phyloP scores from a whole-genome alignment of 2,113 vertebrate species.

The Lagenorhynchus albirostris region DNA sequence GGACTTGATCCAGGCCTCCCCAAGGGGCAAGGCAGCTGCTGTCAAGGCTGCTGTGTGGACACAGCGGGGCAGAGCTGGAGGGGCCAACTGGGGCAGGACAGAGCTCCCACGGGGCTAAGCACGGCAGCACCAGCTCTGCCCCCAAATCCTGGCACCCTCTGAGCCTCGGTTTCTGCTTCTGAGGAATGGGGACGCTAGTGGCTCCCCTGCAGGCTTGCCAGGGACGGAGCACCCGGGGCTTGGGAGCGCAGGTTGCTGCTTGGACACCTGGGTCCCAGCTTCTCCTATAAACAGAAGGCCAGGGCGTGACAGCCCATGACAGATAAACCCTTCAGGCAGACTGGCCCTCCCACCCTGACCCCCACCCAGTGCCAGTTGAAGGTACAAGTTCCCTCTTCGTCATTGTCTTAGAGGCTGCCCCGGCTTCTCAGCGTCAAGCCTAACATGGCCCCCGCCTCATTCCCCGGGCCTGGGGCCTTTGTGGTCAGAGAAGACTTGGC shows the following conservation, averaged over 20 bases:
- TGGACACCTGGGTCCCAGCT: not conserved
- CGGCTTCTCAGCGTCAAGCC: not conserved
- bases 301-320: not conserved
- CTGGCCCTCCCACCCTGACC: not conserved
- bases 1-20: not conserved
- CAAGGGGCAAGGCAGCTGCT: not conserved
- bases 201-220: fast-evolving
- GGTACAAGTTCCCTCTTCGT: not conserved
- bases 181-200: not conserved
- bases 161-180: not conserved
- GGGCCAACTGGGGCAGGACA: not conserved
- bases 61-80: not conserved
- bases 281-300: not conserved
- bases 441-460: no score
- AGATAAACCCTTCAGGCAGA: not conserved
- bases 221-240: not conserved
- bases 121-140: not conserved
- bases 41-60: not conserved
- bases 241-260: fast-evolving
- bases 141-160: not conserved
- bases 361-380: not conserved
- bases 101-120: fast-evolving
- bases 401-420: not conserved
- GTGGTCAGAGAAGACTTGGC: not conserved
- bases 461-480: not conserved